These are phyloP conservation scores for Trematocara zebra DNA, from an alignment of 2,113 vertebrate genomes.

Conservation along the genomic window DNA sequence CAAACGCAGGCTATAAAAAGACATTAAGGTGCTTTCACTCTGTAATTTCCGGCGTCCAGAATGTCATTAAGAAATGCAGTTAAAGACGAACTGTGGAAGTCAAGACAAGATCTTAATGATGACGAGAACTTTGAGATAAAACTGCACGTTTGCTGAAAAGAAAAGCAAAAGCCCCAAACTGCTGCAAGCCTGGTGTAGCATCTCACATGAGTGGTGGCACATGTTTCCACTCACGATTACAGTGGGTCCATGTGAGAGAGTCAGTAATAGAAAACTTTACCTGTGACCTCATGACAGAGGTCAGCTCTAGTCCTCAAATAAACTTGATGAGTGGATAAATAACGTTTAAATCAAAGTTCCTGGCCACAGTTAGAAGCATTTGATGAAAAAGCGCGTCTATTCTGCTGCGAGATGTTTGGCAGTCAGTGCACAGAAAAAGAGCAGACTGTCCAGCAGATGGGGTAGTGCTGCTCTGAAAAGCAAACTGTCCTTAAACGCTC, in stretches of 20 bases:
- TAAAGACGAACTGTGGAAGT: not conserved
- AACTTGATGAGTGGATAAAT: too few species aligned
- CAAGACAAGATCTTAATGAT: not conserved
- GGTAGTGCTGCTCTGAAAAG: not conserved
- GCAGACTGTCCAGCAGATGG: slow-evolving; percentile 23
- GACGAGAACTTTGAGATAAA: not conserved
- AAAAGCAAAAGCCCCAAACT: not conserved
- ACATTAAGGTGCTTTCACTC: not conserved
- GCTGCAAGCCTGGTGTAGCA: not conserved
- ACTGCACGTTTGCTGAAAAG: not conserved
- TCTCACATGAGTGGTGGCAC: not conserved
- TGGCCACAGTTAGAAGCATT: not conserved
- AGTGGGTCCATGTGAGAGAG: not conserved
- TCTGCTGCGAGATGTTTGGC: not conserved
- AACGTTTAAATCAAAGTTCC: not conserved
- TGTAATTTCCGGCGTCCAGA: not conserved
- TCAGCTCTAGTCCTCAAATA: not conserved
- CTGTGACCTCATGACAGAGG: not conserved
- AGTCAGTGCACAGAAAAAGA: not conserved
- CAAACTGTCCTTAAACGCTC: not conserved
- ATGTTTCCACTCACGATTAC: not conserved
- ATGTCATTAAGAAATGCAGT: not conserved
- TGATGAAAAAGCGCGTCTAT: not conserved
- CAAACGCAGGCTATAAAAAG: not conserved
- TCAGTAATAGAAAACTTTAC: not conserved